Percentiles rank a stretch among this genome's conserved stretches.
Evolutionary conservation across 1,140 invertebrate genomes (phyloP).

Genomic region (Chrysomallon squamiferum): DNA sequence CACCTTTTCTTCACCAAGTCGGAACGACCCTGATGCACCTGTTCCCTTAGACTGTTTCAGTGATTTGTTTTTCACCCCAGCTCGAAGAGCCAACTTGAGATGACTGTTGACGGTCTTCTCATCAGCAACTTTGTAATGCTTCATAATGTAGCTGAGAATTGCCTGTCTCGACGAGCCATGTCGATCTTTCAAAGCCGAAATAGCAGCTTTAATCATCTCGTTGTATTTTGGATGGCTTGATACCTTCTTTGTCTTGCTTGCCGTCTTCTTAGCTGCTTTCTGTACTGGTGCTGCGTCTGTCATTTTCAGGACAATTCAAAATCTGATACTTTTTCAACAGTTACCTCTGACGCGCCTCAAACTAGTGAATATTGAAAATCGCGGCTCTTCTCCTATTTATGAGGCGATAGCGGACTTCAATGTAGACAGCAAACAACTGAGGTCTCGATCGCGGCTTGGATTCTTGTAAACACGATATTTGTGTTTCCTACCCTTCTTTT

Average conservation of each 20-base stretch:
- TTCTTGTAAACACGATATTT: too few relatives aligned
- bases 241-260: conserved; percentile 21
- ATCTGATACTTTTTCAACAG: too few relatives aligned
- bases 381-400: too few relatives aligned
- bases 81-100: conserved; percentile 44
- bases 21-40: conserved; percentile 39
- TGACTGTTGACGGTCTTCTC: conserved; percentile 45
- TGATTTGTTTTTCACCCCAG: conserved; percentile 37
- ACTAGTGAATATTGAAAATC: too few relatives aligned
- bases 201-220: conserved; percentile 9
- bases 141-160: conserved; percentile 51
- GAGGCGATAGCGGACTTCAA: too few relatives aligned
- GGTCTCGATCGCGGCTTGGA: too few relatives aligned
- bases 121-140: conserved; percentile 49
- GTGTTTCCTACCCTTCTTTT: too few relatives aligned
- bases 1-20: conserved; percentile 1
- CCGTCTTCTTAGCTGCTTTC: too few relatives aligned
- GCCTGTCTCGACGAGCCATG: conserved; percentile 40
- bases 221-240: conserved; percentile 25
- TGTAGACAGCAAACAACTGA: too few relatives aligned
- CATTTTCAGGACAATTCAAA: too few relatives aligned
- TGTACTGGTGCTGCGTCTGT: too few relatives aligned
- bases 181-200: conserved; percentile 6
- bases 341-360: too few relatives aligned
- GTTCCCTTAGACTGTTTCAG: conserved; percentile 55